Base-by-base conservation (phyloP, 2,888 invertebrate species). In the Conchocele bisecta region DNA sequence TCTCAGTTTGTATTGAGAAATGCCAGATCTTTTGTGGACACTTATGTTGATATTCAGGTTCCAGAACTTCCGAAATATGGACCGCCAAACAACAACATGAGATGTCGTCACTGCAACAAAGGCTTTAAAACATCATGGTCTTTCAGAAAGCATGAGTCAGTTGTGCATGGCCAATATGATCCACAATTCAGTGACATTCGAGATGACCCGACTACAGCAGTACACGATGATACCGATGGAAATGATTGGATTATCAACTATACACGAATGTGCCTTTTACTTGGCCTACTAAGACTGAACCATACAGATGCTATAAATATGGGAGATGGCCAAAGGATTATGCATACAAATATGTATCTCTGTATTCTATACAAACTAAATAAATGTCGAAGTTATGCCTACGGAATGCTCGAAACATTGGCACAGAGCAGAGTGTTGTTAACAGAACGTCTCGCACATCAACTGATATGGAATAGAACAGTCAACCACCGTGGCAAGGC, bases 371-470 rank as follows among this genome's bases (percentile, higher is more conserved):
- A 63, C 24, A 65, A 71, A 28, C 2, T 20, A 22, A 53, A 42
- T 24, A 50, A 53, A 1, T 75, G 67, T 61, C 56, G 60, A 20
- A 75, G 68, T 37, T 75, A 75, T 65, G 71, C 71, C 1, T 68
- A 51, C 60, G 75, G 70, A 20, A 35, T 60, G 13, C 46, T 75
- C 4, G 71, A 71, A 42, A 71, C 75, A 35, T 29, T 63, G 24
- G 50, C 48, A 7, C 65, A 68, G 33, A 39, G 50, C 31, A 51
- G 64, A 37, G 50, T 72, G 9, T 31, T 75, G n/a, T 39, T 70
- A 22, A 48, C 66, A 17, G 63, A 57, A 20, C 28, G 75, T 9
- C 20, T 33, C 7, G 71, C 68, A 26, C 59, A 68, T 42, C 15
- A 51, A 44, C 29, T 75, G 7, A 64, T 58, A 9, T 75, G 71